Conservation (phyloP, 30 jellyfish, hydroid and myxozoan genomes). For the Aurelia aurita region DNA sequence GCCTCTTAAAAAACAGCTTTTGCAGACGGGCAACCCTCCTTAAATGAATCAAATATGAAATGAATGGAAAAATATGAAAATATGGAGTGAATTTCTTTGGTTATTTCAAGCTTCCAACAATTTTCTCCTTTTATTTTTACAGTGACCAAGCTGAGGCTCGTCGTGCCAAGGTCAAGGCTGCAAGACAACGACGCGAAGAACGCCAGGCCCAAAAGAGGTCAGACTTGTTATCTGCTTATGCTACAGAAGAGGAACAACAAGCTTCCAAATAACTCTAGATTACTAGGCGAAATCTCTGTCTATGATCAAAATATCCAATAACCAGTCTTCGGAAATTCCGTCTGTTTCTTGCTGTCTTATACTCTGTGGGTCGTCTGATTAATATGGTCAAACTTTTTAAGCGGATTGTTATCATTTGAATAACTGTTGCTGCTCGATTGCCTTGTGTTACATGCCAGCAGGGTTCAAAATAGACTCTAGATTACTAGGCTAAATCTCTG, state of each 20-base stretch:
- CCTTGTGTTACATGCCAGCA: too few species aligned
- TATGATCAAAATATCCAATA: conserved; percentile 19
- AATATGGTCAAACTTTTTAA: too few species aligned
- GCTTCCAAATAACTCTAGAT: conserved; percentile 34
- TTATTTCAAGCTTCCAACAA: too few species aligned
- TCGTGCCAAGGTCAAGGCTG: conserved; percentile 98
- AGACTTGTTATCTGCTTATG: conserved; percentile 93
- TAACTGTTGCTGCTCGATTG: too few species aligned
- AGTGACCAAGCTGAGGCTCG: conserved; percentile 99
- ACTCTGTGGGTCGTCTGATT: neutral
- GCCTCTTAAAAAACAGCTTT: too few species aligned
- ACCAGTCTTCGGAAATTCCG: neutral
- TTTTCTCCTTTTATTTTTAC: conserved; percentile 3
- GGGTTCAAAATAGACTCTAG: too few species aligned
- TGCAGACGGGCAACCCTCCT: too few species aligned
- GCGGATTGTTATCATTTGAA: too few species aligned
- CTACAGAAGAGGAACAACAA: conserved; percentile 90
- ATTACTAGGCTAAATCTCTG: neutral
- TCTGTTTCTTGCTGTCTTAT: neutral
- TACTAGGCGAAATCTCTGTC: neutral
- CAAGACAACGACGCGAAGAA: conserved; percentile 97
- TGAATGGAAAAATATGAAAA: too few species aligned
- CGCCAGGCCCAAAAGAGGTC: conserved; percentile 97
- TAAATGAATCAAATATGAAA: too few species aligned
- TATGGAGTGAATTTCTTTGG: too few species aligned